These are phyloP conservation scores for Hippocampus zosterae DNA, from an alignment of 2,113 vertebrate genomes.

Conservation along the genomic window DNA sequence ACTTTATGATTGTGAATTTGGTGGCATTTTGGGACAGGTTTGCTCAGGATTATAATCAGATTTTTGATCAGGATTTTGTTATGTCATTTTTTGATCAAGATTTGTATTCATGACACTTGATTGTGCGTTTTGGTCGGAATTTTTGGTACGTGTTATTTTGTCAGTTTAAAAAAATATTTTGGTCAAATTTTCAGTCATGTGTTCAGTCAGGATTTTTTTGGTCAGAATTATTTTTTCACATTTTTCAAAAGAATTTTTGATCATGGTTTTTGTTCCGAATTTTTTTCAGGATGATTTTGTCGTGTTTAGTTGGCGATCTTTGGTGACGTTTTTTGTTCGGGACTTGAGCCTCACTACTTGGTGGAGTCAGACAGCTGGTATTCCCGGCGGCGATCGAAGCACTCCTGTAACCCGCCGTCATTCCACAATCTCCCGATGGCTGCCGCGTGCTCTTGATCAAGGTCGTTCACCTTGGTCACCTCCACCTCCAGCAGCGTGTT, in stretches of 20 bases:
- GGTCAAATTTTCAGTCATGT: too few relatives aligned
- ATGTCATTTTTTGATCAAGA: too few relatives aligned
- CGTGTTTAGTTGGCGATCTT: not conserved
- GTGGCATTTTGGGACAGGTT: too few relatives aligned
- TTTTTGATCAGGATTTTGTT: too few relatives aligned
- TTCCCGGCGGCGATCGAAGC: conserved; percentile 77
- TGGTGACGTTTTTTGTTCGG: not conserved
- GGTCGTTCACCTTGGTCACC: conserved; percentile 71
- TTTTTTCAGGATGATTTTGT: not conserved
- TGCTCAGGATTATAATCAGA: too few relatives aligned
- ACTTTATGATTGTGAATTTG: too few relatives aligned
- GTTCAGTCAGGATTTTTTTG: too few relatives aligned
- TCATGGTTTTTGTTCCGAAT: not conserved
- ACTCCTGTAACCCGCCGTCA: conserved; percentile 78
- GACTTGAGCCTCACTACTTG: conserved; percentile 73
- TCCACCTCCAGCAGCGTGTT: conserved; percentile 75
- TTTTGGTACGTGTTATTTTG: too few relatives aligned
- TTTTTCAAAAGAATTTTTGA: not conserved
- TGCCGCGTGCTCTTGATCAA: conserved; percentile 64
- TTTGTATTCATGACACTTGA: too few relatives aligned
- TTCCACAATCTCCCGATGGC: conserved; percentile 78
- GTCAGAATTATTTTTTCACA: not conserved
- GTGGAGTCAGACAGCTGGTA: conserved; percentile 85
- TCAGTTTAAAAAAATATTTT: too few relatives aligned
- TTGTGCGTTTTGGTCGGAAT: too few relatives aligned